These are phyloP conservation scores for Diplodus sargus DNA, from an alignment of 2,797 vertebrate genomes.

Conservation along the genomic window DNA sequence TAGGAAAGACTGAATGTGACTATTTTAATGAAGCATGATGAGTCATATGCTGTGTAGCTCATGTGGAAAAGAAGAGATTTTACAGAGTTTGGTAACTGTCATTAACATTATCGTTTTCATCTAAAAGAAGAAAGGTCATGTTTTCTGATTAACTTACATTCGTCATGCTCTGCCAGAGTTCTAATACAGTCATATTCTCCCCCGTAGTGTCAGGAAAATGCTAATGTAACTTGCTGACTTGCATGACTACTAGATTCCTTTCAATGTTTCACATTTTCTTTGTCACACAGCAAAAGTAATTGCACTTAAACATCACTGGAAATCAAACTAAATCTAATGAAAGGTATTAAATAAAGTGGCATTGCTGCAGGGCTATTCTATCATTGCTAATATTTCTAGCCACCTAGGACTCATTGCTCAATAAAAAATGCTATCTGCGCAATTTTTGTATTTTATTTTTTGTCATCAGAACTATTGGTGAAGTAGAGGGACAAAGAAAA, in stretches of 20 bases:
- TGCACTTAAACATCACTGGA: conserved; percentile 5
- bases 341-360: conserved; percentile 38
- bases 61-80: neutral
- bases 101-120: neutral
- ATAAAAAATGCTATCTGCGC: conserved; percentile 5
- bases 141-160: neutral
- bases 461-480: neutral
- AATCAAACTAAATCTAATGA: conserved; percentile 28
- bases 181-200: conserved; percentile 9
- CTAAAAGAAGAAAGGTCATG: neutral
- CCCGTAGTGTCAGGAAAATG: neutral
- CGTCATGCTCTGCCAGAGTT: neutral
- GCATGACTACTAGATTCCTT: too few species aligned
- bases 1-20: neutral
- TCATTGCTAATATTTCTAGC: too few species aligned
- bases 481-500: neutral
- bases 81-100: neutral
- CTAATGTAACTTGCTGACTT: neutral
- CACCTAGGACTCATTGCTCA: conserved; percentile 9
- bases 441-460: conserved; percentile 13
- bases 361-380: conserved; percentile 32
- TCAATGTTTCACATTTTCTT: too few species aligned
- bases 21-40: neutral
- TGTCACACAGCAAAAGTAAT: neutral
- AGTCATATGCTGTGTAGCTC: neutral